These are phyloP conservation scores for Nesoenas mayeri DNA, from an alignment of 2,113 vertebrate species.

Conservation along the genomic window DNA sequence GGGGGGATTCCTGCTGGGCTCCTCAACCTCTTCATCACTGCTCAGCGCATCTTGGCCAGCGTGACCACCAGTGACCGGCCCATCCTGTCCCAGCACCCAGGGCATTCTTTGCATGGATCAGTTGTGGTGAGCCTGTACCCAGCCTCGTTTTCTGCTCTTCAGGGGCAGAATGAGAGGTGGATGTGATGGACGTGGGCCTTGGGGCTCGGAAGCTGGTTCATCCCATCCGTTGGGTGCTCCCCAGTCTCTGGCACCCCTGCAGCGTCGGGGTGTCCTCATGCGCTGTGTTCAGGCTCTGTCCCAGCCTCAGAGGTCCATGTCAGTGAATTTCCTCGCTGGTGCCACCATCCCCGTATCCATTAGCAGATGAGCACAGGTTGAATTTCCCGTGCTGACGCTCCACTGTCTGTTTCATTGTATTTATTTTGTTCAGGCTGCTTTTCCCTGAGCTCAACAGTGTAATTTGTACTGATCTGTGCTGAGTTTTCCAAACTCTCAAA, in stretches of 20 bases:
- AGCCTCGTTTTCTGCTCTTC: not conserved
- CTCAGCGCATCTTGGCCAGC: not conserved
- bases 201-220: not conserved
- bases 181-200: not conserved
- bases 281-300: not conserved
- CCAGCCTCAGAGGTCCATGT: not conserved
- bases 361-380: constrained; percentile 36
- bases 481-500: constrained; percentile 48
- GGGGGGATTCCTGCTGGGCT: not conserved
- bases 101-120: not conserved
- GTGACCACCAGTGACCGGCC: not conserved
- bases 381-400: not conserved
- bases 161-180: not conserved
- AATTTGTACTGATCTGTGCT: constrained; percentile 35
- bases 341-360: not conserved
- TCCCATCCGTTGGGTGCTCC: not conserved
- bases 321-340: not conserved
- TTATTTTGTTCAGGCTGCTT: constrained; percentile 60
- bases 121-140: not conserved
- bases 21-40: not conserved
- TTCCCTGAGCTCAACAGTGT: constrained; percentile 60
- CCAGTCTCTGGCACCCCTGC: not conserved
- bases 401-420: constrained; percentile 33
- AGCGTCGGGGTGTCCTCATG: rapidly evolving
- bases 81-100: not conserved